Percentiles rank a stretch among this genome's conserved stretches.
Conservation (phyloP, 2,797 vertebrate species). For the Thaleichthys pacificus region DNA sequence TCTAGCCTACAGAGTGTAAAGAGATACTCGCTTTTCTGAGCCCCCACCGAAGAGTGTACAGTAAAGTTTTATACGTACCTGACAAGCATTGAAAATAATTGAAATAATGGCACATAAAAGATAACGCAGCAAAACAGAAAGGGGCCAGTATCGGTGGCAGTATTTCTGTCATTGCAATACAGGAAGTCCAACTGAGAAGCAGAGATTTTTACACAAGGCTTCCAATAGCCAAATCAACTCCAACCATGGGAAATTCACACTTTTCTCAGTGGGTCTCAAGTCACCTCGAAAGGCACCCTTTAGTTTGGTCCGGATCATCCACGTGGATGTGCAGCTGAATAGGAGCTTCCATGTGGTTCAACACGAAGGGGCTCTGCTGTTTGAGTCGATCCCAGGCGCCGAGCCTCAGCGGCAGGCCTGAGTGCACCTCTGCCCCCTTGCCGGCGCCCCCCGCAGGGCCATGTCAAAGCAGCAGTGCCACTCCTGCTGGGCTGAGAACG, state of each 20-base stretch:
- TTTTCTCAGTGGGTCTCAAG: not conserved
- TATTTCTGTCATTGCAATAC: not conserved
- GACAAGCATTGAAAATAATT: not conserved
- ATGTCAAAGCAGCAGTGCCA: slow-evolving; percentile 28
- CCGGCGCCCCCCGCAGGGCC: slow-evolving; percentile 22
- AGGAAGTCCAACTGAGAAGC: not conserved
- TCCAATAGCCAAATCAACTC: not conserved
- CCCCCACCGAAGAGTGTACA: not conserved
- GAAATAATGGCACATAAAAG: not conserved
- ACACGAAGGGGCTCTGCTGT: not conserved
- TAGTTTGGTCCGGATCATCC: slow-evolving; percentile 13
- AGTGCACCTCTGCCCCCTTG: slow-evolving; percentile 26
- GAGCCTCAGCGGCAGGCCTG: slow-evolving; percentile 37
- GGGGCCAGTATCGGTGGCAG: not conserved
- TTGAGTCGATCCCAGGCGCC: slow-evolving; percentile 24
- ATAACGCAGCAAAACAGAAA: not conserved
- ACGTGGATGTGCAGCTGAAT: not conserved
- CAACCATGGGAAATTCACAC: not conserved
- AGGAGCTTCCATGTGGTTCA: not conserved
- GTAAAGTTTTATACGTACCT: not conserved
- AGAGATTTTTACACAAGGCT: no score
- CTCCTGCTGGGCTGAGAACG: slow-evolving; percentile 46
- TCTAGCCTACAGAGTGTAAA: not conserved
- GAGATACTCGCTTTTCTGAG: not conserved
- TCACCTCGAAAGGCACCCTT: not conserved